Conservation (phyloP, 2,888 invertebrate genomes). For the Eupithecia dodoneata region DNA sequence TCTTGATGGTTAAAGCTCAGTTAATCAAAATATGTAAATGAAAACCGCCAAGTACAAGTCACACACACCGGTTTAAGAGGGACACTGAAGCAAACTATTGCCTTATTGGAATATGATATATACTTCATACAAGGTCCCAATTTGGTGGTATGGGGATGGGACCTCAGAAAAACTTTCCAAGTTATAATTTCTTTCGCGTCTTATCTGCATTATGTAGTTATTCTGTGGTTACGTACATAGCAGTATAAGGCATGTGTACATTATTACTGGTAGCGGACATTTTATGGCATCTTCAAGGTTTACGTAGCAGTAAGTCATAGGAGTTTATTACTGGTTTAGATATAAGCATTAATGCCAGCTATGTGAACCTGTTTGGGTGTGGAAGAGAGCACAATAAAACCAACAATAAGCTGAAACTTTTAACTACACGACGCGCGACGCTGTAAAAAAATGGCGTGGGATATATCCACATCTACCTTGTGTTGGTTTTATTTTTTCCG, state of each 20-base stretch:
- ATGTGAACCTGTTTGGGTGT: slow-evolving; percentile 8
- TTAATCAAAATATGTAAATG: slow-evolving; percentile 2
- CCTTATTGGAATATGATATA: background rate
- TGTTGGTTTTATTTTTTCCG: slow-evolving; percentile 29
- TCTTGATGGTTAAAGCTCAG: background rate
- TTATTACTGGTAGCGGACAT: slow-evolving; percentile 23
- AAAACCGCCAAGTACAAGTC: background rate
- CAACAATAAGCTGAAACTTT: slow-evolving; percentile 31
- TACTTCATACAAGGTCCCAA: background rate
- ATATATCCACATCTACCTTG: slow-evolving; percentile 20
- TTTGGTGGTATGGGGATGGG: background rate
- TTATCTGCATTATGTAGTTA: background rate
- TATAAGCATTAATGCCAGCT: slow-evolving; percentile 38
- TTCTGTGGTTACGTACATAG: background rate
- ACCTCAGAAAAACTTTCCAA: background rate
- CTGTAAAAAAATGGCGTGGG: slow-evolving; percentile 26
- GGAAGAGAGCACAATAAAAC: slow-evolving; percentile 31
- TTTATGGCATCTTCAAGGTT: slow-evolving; percentile 36
- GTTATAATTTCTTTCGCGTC: background rate
- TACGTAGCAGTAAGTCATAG: slow-evolving; percentile 39
- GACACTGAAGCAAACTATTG: background rate
- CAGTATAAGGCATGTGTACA: slow-evolving; percentile 4
- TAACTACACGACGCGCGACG: slow-evolving; percentile 32
- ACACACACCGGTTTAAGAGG: background rate
- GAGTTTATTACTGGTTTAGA: slow-evolving; percentile 46